Evolutionary conservation across 1,140 invertebrate species (phyloP).

Genomic region (Cyphomyrmex costatus): DNA sequence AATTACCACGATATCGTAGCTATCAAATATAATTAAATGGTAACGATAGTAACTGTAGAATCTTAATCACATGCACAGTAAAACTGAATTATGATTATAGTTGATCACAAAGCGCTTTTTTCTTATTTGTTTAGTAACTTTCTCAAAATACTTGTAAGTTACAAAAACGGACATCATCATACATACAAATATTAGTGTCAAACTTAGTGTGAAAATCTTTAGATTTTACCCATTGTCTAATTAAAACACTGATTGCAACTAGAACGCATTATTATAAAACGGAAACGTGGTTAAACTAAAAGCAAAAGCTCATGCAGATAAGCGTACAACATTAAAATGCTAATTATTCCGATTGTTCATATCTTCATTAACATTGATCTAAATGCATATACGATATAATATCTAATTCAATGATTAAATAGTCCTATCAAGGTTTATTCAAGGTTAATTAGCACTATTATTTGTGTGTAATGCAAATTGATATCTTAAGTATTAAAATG

Average conservation of each 20-base stretch:
- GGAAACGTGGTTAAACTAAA: conserved; percentile 27
- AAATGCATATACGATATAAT: conserved; percentile 4
- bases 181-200: not conserved
- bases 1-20: not conserved
- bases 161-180: not conserved
- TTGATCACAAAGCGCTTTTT: not conserved
- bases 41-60: not conserved
- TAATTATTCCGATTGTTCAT: conserved; percentile 38
- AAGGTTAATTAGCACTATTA: not conserved
- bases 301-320: conserved; percentile 9
- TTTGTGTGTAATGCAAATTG: not conserved
- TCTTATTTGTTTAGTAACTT: not conserved
- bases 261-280: conserved; percentile 57
- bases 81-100: conserved; percentile 4
- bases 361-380: conserved; percentile 33
- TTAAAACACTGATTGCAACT: conserved; percentile 43
- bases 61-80: not conserved
- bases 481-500: not conserved
- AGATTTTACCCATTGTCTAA: conserved; percentile 1
- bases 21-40: not conserved
- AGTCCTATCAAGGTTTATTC: conserved; percentile 1
- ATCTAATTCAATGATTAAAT: not conserved
- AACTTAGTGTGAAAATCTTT: not conserved
- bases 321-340: not conserved
- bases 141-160: not conserved